phyloP scores from a whole-genome alignment of 2,113 vertebrate species.

The Chaetodon trifascialis region DNA sequence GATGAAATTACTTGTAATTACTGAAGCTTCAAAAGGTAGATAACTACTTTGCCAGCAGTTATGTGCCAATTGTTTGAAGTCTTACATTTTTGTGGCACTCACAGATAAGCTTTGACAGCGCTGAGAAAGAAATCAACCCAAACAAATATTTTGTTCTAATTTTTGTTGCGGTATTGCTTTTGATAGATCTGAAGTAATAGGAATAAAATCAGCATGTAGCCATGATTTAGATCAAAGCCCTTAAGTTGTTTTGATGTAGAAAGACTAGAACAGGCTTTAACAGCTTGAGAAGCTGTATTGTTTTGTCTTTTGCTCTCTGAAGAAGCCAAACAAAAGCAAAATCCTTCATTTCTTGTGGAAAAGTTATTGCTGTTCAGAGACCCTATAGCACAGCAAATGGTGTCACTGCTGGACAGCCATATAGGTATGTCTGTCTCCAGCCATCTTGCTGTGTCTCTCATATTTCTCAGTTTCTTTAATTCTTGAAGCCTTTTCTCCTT shows the following conservation, averaged over 20 bases:
- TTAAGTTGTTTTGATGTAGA: conserved; percentile 35
- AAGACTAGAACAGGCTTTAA: conserved; percentile 6
- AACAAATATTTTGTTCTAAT: conserved; percentile 35
- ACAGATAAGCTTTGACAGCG: conserved; percentile 35
- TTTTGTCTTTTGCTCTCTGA: conserved; percentile 18
- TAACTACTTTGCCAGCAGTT: conserved; percentile 35
- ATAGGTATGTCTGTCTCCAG: conserved; percentile 12
- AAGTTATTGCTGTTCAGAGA: conserved; percentile 7
- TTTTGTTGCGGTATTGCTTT: conserved; percentile 26
- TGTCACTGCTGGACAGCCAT: conserved; percentile 21
- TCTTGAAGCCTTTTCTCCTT: conserved; percentile 38
- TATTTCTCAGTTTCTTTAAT: conserved; percentile 56
- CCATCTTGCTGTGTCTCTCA: conserved; percentile 10
- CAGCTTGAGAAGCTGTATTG: not conserved
- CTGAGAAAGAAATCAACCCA: conserved; percentile 19
- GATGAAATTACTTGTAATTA: conserved; percentile 60
- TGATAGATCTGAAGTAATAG: conserved; percentile 39
- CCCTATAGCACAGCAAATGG: conserved; percentile 8
- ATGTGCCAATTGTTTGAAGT: conserved; percentile 38
- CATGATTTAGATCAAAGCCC: conserved; percentile 49
- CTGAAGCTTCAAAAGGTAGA: conserved; percentile 32
- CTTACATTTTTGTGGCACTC: conserved; percentile 19
- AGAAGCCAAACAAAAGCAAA: not conserved
- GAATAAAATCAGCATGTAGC: conserved; percentile 30
- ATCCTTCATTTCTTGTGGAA: not conserved